These are phyloP conservation scores for Sarcophaga rosellei DNA, from an alignment of 2,888 invertebrate genomes.

Conservation along the genomic window DNA sequence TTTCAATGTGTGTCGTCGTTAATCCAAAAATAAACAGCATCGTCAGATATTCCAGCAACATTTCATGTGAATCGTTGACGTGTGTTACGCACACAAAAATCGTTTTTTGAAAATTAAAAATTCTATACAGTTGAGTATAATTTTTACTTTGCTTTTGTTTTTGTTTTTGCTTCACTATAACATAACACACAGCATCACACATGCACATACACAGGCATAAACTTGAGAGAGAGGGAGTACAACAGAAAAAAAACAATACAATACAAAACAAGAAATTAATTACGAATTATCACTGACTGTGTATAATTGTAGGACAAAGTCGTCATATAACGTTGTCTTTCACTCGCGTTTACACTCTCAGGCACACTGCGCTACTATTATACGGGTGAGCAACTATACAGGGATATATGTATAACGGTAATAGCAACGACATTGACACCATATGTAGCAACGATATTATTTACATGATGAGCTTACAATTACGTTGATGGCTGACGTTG, in stretches of 20 bases:
- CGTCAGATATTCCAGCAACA: conserved; percentile 81
- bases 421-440: conserved; percentile 29
- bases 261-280: conserved; percentile 40
- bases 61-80: conserved; percentile 77
- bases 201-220: no score
- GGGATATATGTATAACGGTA: no score
- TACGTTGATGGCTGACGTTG: conserved; percentile 2
- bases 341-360: neutral
- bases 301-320: neutral
- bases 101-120: no score
- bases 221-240: no score
- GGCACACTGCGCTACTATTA: conserved; percentile 1
- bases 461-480: neutral
- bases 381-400: neutral
- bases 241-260: neutral
- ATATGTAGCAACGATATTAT: neutral
- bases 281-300: neutral
- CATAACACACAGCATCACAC: no score
- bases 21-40: conserved; percentile 81
- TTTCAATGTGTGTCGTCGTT: conserved; percentile 78
- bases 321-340: neutral
- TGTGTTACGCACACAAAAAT: conserved; percentile 71
- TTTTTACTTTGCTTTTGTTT: neutral
- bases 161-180: neutral
- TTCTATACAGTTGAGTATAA: neutral